These are phyloP conservation scores for Dysdera silvatica DNA, from an alignment of 1,140 invertebrate species.

Conservation along the genomic window DNA sequence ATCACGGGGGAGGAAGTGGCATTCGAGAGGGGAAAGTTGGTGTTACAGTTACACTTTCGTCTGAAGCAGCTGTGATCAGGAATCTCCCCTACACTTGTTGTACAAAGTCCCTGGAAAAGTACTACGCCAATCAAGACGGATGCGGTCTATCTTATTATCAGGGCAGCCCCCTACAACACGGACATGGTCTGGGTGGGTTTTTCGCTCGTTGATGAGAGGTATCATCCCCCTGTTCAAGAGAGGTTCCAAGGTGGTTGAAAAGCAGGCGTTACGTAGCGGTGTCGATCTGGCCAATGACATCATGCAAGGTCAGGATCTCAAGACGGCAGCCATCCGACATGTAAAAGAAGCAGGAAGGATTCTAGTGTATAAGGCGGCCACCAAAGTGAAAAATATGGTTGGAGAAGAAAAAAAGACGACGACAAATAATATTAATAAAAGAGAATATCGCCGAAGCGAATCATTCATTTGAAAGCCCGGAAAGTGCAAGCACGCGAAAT, in stretches of 20 bases:
- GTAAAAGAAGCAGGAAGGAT: background rate
- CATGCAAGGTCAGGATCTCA: background rate
- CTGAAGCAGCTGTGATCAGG: background rate
- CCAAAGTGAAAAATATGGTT: background rate
- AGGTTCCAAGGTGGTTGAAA: background rate
- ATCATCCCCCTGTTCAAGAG: background rate
- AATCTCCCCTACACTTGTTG: background rate
- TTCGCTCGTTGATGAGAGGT: background rate
- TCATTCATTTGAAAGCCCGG: background rate
- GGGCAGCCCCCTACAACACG: background rate
- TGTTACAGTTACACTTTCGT: background rate
- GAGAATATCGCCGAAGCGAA: background rate
- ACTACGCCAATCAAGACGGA: background rate
- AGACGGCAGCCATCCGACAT: background rate
- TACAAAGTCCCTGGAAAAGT: background rate
- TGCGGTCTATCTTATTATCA: background rate
- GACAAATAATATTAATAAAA: too few relatives aligned
- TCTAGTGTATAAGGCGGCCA: background rate
- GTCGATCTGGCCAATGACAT: background rate
- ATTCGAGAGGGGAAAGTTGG: background rate
- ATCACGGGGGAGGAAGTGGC: background rate
- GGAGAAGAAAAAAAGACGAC: background rate
- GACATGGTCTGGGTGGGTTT: background rate
- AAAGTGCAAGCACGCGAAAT: background rate
- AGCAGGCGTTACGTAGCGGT: background rate